Evolutionary conservation across 2,797 vertebrate species (phyloP).

Genomic region (Mallotus villosus): DNA sequence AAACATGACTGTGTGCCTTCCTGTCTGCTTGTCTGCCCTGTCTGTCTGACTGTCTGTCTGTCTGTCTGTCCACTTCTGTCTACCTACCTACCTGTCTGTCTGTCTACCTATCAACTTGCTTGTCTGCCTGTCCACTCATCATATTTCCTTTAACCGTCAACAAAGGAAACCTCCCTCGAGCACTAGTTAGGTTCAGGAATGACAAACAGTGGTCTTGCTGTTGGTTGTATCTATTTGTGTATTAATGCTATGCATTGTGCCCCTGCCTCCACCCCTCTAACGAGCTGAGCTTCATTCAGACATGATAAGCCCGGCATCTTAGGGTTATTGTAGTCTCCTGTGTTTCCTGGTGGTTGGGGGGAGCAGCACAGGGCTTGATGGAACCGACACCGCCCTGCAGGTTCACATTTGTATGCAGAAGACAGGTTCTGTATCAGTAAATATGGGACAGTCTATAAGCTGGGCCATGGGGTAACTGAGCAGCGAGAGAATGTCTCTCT

Average conservation of each 20-base stretch:
- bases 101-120: too few species aligned
- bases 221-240: background rate
- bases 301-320: background rate
- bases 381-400: background rate
- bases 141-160: too few species aligned
- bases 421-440: background rate
- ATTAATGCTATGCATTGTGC: background rate
- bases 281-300: background rate
- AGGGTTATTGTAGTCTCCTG: background rate
- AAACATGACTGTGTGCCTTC: background rate
- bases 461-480: background rate
- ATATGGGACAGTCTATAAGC: background rate
- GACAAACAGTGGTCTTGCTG: background rate
- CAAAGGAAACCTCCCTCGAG: too few species aligned
- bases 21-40: background rate
- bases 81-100: background rate
- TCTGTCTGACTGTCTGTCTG: background rate
- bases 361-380: background rate
- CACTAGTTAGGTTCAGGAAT: too few species aligned
- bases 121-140: too few species aligned
- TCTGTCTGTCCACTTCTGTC: background rate
- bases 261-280: background rate
- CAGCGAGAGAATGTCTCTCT: too few species aligned
- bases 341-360: background rate
- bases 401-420: background rate